These are phyloP conservation scores for Clytia hemisphaerica DNA, from an alignment of 30 jellyfish, hydroid and myxozoan species.

Conservation along the genomic window DNA sequence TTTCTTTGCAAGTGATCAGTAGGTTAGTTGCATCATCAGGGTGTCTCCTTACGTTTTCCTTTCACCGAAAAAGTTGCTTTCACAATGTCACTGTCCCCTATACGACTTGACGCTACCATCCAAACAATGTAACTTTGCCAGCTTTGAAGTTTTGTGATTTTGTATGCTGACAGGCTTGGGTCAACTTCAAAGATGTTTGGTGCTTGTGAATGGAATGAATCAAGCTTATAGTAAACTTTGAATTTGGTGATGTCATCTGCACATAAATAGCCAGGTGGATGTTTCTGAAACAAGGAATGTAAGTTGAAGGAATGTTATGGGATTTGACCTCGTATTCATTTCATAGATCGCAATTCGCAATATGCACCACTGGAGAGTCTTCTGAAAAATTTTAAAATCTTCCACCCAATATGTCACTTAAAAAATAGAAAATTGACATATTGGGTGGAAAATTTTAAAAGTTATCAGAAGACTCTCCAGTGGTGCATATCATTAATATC, in stretches of 20 bases:
- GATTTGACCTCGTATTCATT: too few species aligned
- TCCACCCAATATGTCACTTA: too few species aligned
- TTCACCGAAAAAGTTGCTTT: background rate
- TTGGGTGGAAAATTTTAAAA: too few species aligned
- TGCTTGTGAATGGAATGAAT: background rate
- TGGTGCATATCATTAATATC: too few species aligned
- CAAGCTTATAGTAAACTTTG: background rate
- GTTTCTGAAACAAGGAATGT: conserved; percentile 10
- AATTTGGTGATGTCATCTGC: conserved; percentile 13
- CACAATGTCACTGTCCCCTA: conserved; percentile 10
- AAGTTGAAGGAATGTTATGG: too few species aligned
- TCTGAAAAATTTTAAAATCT: too few species aligned
- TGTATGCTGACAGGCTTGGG: background rate
- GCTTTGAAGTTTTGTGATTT: conserved; percentile 9
- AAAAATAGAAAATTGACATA: too few species aligned
- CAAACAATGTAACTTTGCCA: background rate
- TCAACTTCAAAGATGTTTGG: background rate
- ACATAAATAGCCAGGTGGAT: conserved; percentile 17
- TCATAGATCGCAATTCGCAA: too few species aligned
- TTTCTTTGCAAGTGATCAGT: too few species aligned
- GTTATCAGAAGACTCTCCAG: too few species aligned
- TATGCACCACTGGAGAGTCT: too few species aligned
- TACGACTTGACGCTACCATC: background rate
- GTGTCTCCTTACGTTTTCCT: conserved; percentile 12
- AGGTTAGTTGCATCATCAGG: background rate